Base-by-base conservation (phyloP, 2,888 invertebrate genomes). In the Agriopis aurantiaria region DNA sequence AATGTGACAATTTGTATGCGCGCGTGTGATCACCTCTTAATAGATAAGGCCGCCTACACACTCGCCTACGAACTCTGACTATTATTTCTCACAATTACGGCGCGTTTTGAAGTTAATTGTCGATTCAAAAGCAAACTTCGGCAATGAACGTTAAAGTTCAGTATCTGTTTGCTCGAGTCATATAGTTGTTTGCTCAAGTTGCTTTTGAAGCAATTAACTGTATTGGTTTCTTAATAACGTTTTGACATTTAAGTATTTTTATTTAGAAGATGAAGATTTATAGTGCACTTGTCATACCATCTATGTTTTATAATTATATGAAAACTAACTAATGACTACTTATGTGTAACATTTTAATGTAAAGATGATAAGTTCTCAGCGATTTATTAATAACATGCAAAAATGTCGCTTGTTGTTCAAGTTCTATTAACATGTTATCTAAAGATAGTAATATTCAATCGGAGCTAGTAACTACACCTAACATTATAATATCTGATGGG, bases 1-100 rank as follows among this genome's bases (percentile, higher is more conserved):
- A 91, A 90, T 91, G 84, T 83, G 82, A 85, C 90, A 84, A 91
- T 91, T 89, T 88, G 89, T 91, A 91, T 91, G 91, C 91, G 87
- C 83, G 84, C 85, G 86, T 86, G 88, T 86, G 91, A 86, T 83
- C 85, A 76, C 82, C 78, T 77, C 85, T 73, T 82, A 81, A 83
- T 80, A 85, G 88, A 88, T 87, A 88, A 84, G 81, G 83, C 81
- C 80, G 77, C 86, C 86, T 80, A 83, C 84, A 80, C 86, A 76
- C 80, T 78, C 76, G 61, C 69, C 69, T 60, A 72, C 75, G 53
- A 59, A 68, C 77, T 76, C 68, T 51, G 65, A 52, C 72, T 78
- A 76, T 78, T 81, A 75, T 74, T 56, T 71, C 75, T 72, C 77
- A 68, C 68, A 65, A 72, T 72, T 63, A 65, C 41, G 51, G 14